These are phyloP conservation scores for Dendroctonus ponderosae DNA, from an alignment of 1,140 invertebrate genomes.

Conservation along the genomic window DNA sequence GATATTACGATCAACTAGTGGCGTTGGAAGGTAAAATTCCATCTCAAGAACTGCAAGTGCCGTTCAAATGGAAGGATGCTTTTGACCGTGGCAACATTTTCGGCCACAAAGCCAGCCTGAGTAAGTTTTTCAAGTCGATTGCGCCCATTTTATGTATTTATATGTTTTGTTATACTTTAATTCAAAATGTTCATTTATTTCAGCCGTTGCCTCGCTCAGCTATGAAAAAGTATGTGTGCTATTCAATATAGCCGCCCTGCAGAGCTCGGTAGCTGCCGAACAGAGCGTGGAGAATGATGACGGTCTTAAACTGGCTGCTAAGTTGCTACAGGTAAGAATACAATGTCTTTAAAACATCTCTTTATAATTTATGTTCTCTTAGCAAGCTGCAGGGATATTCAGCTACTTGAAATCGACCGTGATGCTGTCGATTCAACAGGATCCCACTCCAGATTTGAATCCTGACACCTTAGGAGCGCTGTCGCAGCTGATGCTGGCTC, in stretches of 20 bases:
- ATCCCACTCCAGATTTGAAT: slow-evolving; percentile 92
- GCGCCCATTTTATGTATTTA: not conserved
- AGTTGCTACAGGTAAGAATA: slow-evolving; percentile 77
- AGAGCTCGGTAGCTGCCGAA: slow-evolving; percentile 82
- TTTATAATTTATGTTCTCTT: slow-evolving; percentile 24
- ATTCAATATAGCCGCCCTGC: slow-evolving; percentile 95
- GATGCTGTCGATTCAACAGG: slow-evolving; percentile 84
- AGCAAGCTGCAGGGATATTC: slow-evolving; percentile 92
- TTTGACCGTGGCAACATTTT: slow-evolving; percentile 96
- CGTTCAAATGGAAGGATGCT: slow-evolving; percentile 99
- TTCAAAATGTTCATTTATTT: slow-evolving; percentile 2
- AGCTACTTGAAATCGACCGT: slow-evolving; percentile 83
- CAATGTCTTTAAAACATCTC: not conserved
- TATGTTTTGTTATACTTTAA: not conserved
- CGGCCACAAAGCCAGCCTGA: slow-evolving; percentile 87
- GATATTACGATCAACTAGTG: slow-evolving; percentile 96
- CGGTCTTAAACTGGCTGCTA: slow-evolving; percentile 88
- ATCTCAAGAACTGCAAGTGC: slow-evolving; percentile 83
- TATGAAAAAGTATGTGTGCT: slow-evolving; percentile 95
- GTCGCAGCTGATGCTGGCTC: slow-evolving; percentile 88
- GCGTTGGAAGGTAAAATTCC: slow-evolving; percentile 93
- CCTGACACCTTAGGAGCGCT: slow-evolving; percentile 88
- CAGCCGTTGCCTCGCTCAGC: slow-evolving; percentile 77
- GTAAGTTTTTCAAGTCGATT: slow-evolving; percentile 60
- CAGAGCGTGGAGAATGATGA: slow-evolving; percentile 90